Percentiles rank a stretch among this genome's conserved stretches.
These are phyloP conservation scores for Cheilinus undulatus DNA, from an alignment of 2,113 vertebrate species.

Conservation along the genomic window DNA sequence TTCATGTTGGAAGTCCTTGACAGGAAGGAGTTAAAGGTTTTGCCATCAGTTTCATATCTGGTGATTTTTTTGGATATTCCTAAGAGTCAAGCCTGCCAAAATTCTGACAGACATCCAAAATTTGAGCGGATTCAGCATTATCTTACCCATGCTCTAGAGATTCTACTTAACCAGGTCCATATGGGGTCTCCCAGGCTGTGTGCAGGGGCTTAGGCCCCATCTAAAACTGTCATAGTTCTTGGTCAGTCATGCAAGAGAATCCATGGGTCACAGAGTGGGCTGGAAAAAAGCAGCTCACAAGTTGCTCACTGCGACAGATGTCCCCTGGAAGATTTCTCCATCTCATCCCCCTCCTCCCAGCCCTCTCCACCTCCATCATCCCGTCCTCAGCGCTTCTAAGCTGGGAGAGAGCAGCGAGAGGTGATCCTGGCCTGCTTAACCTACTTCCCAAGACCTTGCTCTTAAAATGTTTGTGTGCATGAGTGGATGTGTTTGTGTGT, in stretches of 20 bases:
- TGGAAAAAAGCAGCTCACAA: conserved; percentile 74
- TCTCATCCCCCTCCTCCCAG: conserved; percentile 26
- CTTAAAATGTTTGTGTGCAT: conserved; percentile 28
- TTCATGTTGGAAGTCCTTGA: conserved; percentile 25
- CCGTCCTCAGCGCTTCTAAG: conserved; percentile 63
- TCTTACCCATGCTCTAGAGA: not conserved
- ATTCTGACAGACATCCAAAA: not conserved
- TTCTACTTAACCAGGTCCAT: conserved; percentile 23
- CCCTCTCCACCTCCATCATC: conserved; percentile 47
- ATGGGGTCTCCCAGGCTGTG: conserved; percentile 54
- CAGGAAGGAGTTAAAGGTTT: too few species aligned
- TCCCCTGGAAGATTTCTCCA: conserved; percentile 71
- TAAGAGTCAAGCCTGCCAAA: not conserved
- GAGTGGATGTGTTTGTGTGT: conserved; percentile 1
- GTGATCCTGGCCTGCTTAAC: conserved; percentile 74
- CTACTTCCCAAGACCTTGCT: conserved; percentile 79
- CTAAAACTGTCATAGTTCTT: conserved; percentile 70
- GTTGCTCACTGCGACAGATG: conserved; percentile 76
- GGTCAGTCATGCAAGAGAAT: conserved; percentile 75
- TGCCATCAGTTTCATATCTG: not conserved
- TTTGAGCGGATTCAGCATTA: conserved; percentile 1
- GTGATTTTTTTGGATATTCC: not conserved
- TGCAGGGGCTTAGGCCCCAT: conserved; percentile 54
- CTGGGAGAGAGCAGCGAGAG: conserved; percentile 60
- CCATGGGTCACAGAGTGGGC: conserved; percentile 61